These are phyloP conservation scores for Philopotamus ludificatus DNA, from an alignment of 1,140 invertebrate species.

Conservation along the genomic window DNA sequence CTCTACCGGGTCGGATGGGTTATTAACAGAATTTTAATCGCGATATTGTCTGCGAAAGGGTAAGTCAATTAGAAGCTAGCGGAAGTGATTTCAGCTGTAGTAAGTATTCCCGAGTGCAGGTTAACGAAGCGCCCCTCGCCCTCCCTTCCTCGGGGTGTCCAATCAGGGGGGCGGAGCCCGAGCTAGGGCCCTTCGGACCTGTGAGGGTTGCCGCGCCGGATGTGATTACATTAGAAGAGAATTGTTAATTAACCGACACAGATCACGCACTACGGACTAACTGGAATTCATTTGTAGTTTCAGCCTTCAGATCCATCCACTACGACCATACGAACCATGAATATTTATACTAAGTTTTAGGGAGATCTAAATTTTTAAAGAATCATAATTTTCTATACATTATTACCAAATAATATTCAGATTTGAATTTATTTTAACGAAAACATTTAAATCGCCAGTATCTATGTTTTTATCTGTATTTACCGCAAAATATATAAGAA, in stretches of 20 bases:
- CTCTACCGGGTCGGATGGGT: not conserved
- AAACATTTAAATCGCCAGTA: no score
- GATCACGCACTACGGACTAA: not conserved
- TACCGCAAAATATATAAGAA: no score
- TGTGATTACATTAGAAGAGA: constrained; percentile 19
- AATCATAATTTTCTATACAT: no score
- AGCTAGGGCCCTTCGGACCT: not conserved
- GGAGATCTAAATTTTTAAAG: no score
- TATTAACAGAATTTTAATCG: not conserved
- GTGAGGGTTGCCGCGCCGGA: not conserved
- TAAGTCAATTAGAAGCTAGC: not conserved
- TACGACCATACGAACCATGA: no score
- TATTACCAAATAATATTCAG: no score
- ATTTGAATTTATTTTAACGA: no score
- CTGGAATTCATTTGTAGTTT: not conserved
- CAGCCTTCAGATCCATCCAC: not conserved
- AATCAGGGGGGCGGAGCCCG: not conserved
- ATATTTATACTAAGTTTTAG: no score
- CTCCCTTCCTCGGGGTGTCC: not conserved
- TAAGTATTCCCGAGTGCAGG: constrained; percentile 13
- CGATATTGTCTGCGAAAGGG: not conserved
- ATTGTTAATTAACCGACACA: constrained; percentile 19
- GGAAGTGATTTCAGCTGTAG: constrained; percentile 2
- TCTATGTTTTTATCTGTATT: no score
- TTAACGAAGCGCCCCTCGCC: constrained; percentile 8